Conservation (phyloP, 1,140 invertebrate genomes). For the Prorops nasuta region DNA sequence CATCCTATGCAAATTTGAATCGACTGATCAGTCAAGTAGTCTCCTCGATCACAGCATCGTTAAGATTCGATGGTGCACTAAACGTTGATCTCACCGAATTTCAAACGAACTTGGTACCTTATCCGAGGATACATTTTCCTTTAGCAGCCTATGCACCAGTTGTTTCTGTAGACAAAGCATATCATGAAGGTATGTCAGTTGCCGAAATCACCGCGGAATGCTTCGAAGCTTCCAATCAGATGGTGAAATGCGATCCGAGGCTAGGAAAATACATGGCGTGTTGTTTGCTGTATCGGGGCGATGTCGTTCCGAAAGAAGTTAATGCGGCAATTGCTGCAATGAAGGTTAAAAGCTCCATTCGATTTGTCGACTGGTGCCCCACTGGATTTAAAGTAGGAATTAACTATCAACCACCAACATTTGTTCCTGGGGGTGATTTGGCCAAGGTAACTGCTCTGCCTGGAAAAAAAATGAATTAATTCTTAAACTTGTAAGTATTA, state of each 20-base stretch:
- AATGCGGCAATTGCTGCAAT: constrained; percentile 63
- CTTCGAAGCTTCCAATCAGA: constrained; percentile 28
- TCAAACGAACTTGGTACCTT: constrained; percentile 28
- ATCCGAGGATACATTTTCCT: constrained; percentile 28
- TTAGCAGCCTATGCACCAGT: constrained; percentile 25
- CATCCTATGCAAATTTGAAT: constrained; percentile 26
- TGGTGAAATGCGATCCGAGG: constrained; percentile 30
- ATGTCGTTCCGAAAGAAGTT: constrained; percentile 59
- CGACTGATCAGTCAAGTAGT: constrained; percentile 31
- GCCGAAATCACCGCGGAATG: constrained; percentile 30
- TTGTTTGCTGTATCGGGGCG: constrained; percentile 35
- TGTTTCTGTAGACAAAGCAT: constrained; percentile 26
- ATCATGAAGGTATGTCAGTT: constrained; percentile 28
- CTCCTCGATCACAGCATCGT: constrained; percentile 27
- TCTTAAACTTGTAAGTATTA: not conserved
- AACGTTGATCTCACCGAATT: constrained; percentile 30
- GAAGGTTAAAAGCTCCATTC: constrained; percentile 27
- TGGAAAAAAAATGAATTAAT: not conserved
- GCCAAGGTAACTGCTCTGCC: constrained; percentile 41
- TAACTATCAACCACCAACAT: constrained; percentile 72
- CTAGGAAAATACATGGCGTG: constrained; percentile 72
- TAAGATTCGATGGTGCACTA: constrained; percentile 27
- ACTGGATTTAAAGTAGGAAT: constrained; percentile 73
- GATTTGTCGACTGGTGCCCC: constrained; percentile 71
- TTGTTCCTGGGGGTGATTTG: constrained; percentile 56